Base-by-base conservation (phyloP, 2,888 invertebrate genomes). In the Xylota segnis region DNA sequence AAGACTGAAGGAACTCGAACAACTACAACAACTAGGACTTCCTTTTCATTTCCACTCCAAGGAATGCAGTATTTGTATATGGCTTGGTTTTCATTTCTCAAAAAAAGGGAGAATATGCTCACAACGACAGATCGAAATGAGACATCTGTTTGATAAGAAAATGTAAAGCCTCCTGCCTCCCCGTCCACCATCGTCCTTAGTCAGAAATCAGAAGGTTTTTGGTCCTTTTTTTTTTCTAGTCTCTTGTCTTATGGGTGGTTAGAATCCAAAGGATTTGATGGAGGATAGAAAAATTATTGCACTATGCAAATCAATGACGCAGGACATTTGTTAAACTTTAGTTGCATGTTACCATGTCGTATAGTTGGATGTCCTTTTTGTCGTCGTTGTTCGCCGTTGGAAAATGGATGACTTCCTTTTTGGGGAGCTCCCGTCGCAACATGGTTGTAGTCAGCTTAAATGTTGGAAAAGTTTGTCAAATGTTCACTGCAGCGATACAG, bases 301-400 rank as follows among this genome's bases (percentile, higher is more conserved):
- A 43, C 32, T 63, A 83, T 70, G 83, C 74, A 83, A 83, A 79
- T 74, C 83, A 79, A 79, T 83, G 74, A 83, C 68, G 74, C 79
- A 83, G 83, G 78, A 74, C 78, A 68, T 70, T 63, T 78, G 72
- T 68, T 63, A 68, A 63, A 78, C 50, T 74, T 68, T 68, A 43
- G 72, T 66, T 65, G 61, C 47, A 70, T 61, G 59, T 52, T 68
- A 14, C 47, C 40, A 47, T 16, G 59, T 34, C 23, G 34, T 58
- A 7, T 45, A 37, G 23, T 32, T 43, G 43, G 47, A 34, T 45
- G 10, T 45, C 27, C 23, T 50, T 34, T 59, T 29, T 47, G n/a
- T n/a, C n/a, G n/a, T 40, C 37, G 4, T 14, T 14, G 12, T 56
- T 0, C 32, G 5, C 54, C 43, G 27, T 56, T 58, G 47, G 12